These are phyloP conservation scores for Eulithis testata DNA, from an alignment of 2,888 invertebrate species.

Conservation along the genomic window DNA sequence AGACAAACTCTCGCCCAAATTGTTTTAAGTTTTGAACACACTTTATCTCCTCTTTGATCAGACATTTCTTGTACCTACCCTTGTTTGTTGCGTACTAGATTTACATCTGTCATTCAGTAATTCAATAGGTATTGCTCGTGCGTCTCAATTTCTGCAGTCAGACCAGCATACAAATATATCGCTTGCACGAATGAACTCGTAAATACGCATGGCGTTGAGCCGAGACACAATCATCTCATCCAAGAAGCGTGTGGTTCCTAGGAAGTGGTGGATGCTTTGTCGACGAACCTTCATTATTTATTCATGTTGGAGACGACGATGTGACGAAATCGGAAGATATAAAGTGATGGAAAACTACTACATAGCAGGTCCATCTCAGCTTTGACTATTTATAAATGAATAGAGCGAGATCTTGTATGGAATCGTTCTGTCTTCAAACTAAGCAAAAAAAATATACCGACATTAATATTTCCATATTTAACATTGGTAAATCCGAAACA, in stretches of 20 bases:
- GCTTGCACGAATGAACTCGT: constrained; percentile 7
- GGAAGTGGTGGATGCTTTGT: constrained; percentile 13
- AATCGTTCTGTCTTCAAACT: too few relatives aligned
- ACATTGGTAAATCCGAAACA: too few relatives aligned
- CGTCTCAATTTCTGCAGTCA: not conserved
- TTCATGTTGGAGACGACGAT: constrained; percentile 2
- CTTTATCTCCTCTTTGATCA: too few relatives aligned
- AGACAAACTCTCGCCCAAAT: too few relatives aligned
- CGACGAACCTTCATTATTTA: constrained; percentile 11
- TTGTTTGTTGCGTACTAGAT: not conserved
- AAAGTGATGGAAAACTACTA: not conserved
- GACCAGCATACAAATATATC: constrained; percentile 17
- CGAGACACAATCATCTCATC: constrained; percentile 4
- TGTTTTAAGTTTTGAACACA: too few relatives aligned
- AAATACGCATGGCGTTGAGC: constrained; percentile 6
- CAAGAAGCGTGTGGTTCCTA: constrained; percentile 19
- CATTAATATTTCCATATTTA: too few relatives aligned
- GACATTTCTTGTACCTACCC: not conserved
- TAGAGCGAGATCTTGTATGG: too few relatives aligned
- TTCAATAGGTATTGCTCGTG: not conserved
- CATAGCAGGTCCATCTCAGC: not conserved
- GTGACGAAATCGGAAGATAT: constrained; percentile 1
- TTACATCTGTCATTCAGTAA: not conserved
- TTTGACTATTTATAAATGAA: too few relatives aligned
- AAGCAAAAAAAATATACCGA: not conserved